Evolutionary conservation across 2,113 vertebrate species (phyloP).

Genomic region (Hystrix brachyura): DNA sequence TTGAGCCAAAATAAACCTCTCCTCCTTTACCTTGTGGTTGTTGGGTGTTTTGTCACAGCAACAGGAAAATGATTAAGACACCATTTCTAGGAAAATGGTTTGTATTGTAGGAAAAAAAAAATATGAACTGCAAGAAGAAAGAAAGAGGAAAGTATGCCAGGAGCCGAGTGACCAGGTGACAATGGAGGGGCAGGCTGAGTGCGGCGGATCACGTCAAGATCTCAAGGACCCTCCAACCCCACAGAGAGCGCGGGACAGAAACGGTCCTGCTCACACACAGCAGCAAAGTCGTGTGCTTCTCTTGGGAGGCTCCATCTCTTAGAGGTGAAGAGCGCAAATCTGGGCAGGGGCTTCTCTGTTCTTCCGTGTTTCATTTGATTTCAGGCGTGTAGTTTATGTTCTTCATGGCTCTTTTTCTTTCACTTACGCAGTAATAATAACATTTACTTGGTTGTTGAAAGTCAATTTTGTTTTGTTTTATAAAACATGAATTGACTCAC

Average conservation of each 20-base stretch:
- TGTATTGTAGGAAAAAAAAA: background rate
- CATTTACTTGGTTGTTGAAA: background rate
- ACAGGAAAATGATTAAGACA: background rate
- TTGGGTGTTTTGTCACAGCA: too few species aligned
- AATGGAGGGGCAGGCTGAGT: background rate
- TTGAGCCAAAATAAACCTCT: background rate
- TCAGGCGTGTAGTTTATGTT: background rate
- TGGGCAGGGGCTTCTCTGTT: background rate
- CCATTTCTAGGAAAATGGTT: background rate
- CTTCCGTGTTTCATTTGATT: background rate
- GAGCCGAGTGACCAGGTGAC: background rate
- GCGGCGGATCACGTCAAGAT: background rate
- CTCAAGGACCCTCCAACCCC: background rate
- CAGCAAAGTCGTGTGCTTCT: background rate
- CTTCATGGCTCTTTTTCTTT: background rate
- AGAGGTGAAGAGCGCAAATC: background rate
- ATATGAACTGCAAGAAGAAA: background rate
- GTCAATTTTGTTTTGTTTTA: background rate
- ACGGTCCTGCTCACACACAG: too few species aligned
- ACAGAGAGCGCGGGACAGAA: background rate
- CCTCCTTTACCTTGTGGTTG: background rate
- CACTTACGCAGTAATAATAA: background rate
- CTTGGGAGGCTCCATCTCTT: background rate
- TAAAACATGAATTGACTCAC: background rate
- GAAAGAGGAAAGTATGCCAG: background rate